Percentiles rank a stretch among this genome's conserved stretches.
Conservation (phyloP, 2,888 invertebrate genomes). For the Pandemis heparana region DNA sequence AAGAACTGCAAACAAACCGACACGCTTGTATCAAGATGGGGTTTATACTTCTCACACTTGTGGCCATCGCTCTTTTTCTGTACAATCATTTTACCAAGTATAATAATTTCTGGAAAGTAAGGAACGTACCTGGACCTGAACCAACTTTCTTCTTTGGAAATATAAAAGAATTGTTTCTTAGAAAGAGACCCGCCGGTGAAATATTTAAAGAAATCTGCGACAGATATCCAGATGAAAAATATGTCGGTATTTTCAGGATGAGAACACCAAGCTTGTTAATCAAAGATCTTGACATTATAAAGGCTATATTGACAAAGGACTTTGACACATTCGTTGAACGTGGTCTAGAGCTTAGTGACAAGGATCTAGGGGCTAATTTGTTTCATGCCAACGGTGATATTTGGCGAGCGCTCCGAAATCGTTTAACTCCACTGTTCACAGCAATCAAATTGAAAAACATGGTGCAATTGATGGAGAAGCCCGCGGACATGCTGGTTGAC, state of each 20-base stretch:
- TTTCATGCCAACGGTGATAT: slow-evolving; percentile 41
- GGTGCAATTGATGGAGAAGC: slow-evolving; percentile 41
- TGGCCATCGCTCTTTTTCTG: not conserved
- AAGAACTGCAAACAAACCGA: no score
- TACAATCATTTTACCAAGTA: slow-evolving; percentile 48
- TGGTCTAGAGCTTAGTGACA: slow-evolving; percentile 29
- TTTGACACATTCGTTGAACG: slow-evolving; percentile 45
- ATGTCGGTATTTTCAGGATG: slow-evolving; percentile 50
- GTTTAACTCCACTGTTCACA: slow-evolving; percentile 46
- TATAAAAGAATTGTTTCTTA: slow-evolving; percentile 46
- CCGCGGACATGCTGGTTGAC: slow-evolving; percentile 24
- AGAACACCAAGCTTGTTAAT: slow-evolving; percentile 43
- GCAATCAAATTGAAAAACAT: slow-evolving; percentile 46
- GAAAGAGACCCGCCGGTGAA: slow-evolving; percentile 43
- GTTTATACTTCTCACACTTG: not conserved
- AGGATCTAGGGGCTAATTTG: slow-evolving; percentile 42
- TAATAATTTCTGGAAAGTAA: slow-evolving; percentile 49
- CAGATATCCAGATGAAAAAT: slow-evolving; percentile 51
- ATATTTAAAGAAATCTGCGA: slow-evolving; percentile 49
- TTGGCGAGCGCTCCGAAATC: slow-evolving; percentile 45
- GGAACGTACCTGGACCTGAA: slow-evolving; percentile 50
- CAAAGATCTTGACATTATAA: slow-evolving; percentile 46
- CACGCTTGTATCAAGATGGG: no score
- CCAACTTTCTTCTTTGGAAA: slow-evolving; percentile 53
- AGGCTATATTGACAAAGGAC: slow-evolving; percentile 46